Base-by-base conservation (phyloP, 35 echinoderm and acorn worm genomes). In the Patiria miniata region DNA sequence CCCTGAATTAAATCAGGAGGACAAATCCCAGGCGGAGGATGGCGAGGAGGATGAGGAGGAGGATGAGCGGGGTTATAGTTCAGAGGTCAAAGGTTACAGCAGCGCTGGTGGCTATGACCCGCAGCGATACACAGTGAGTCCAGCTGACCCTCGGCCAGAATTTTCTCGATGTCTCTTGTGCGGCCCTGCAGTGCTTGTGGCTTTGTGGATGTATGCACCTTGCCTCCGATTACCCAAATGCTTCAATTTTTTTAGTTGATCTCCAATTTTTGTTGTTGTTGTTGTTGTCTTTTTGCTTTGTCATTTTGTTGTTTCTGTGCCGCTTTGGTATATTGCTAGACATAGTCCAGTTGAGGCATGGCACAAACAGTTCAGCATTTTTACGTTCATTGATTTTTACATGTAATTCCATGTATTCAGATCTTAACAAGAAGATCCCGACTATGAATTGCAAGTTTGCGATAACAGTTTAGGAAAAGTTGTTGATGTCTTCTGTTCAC, bases 1-100 rank as follows among this genome's bases (percentile, higher is more conserved):
- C 85, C 85, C 85, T 69, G 85, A 87, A 53, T 32, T 73, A 73
- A 73, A 73, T 73, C 65, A 73, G 65, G 65, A 73, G 65, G 65
- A 73, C 65, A 73, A 73, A 73, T 73, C 65, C 21, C 65, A 73
- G 29, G 65, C 65, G 0, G 65, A 73, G 65, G 65, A 73, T 26
- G 65, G 22, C 29, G 65, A 73, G 14, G 65, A 73, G 26, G 65
- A 73, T 73, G 65, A 73, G 9, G 65, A 60, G 28, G n/a, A 47
- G 12, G 65, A 73, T 73, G 65, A 73, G 65, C 23, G 65, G 34
- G 65, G 65, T 73, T 73, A 73, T 73, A 73, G 65, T 73, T 73
- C 65, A 30, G 65, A 73, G 65, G 65, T 73, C 18, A 73, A 73
- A 73, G 65, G 65, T 30, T 73, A 73, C 65, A 73, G 65, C 65